Conservation (phyloP, 2,113 vertebrate species). For the Chamaea fasciata region DNA sequence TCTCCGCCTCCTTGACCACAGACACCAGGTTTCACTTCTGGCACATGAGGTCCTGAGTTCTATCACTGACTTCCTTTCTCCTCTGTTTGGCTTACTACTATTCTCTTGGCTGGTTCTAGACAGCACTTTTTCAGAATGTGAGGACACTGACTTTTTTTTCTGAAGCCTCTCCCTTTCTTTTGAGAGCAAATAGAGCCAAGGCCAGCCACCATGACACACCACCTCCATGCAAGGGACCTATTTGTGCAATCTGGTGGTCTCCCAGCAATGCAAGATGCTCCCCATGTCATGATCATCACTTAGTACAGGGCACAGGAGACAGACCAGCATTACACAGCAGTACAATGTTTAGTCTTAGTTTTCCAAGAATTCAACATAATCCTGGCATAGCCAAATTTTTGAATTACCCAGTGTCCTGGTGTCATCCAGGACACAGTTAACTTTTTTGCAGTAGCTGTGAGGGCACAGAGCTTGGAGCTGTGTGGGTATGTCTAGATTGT, state of each 20-base stretch:
- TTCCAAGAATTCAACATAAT: background rate
- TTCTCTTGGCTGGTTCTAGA: background rate
- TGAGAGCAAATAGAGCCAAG: background rate
- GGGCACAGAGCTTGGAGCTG: background rate
- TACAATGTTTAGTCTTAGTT: background rate
- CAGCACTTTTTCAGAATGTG: background rate
- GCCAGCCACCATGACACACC: background rate
- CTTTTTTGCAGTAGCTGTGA: background rate
- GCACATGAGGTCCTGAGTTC: background rate
- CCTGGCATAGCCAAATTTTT: background rate
- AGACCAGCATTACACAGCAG: background rate
- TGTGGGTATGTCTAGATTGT: background rate
- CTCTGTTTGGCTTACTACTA: background rate
- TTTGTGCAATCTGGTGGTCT: background rate
- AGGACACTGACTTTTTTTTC: background rate
- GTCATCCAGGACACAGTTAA: background rate
- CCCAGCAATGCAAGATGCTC: background rate
- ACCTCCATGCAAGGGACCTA: background rate
- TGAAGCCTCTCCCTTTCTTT: background rate
- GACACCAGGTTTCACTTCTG: background rate
- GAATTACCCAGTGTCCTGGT: background rate
- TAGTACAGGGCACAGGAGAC: background rate
- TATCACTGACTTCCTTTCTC: background rate
- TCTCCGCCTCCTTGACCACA: background rate
- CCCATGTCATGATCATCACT: fast-evolving